phyloP scores from a whole-genome alignment of 92 coral and sea anemone species.

The Heliopora coerulea region DNA sequence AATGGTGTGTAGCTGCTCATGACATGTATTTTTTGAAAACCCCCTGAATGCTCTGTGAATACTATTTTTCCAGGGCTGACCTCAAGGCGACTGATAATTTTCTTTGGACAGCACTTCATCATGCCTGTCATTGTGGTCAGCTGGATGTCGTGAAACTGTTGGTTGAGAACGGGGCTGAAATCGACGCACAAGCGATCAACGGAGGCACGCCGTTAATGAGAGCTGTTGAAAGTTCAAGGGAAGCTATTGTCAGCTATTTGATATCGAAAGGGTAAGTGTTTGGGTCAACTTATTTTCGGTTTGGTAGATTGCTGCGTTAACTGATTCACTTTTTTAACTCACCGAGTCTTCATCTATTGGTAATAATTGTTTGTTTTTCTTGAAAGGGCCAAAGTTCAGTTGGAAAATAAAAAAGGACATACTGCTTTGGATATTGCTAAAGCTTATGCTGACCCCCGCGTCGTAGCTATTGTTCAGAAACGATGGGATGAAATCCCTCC shows the following conservation, averaged over 20 bases:
- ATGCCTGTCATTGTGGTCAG: conserved; percentile 95
- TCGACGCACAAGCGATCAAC: conserved; percentile 88
- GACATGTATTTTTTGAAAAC: too few relatives aligned
- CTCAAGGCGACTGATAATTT: conserved; percentile 83
- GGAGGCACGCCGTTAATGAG: conserved; percentile 97
- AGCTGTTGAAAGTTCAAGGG: conserved; percentile 94
- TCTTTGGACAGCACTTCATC: conserved; percentile 91
- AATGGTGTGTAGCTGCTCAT: too few relatives aligned
- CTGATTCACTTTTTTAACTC: too few relatives aligned
- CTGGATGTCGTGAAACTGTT: conserved; percentile 75
- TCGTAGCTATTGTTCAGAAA: conserved; percentile 90
- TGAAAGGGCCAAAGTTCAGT: conserved; percentile 89
- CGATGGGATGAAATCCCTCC: conserved; percentile 99
- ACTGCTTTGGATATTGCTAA: conserved; percentile 97
- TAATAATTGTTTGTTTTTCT: background rate
- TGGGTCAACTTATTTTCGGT: background rate
- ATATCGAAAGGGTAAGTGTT: conserved; percentile 88
- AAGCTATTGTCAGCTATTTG: conserved; percentile 72
- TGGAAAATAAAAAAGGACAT: conserved; percentile 92
- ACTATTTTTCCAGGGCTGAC: conserved; percentile 88
- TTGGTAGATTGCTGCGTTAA: background rate
- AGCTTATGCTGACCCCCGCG: conserved; percentile 97
- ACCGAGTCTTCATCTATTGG: too few relatives aligned
- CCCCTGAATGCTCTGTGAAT: too few relatives aligned
- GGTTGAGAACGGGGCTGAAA: conserved; percentile 83